Evolutionary conservation across 1,140 invertebrate species (phyloP).

Genomic region (Macrosteles quadrilineatus): DNA sequence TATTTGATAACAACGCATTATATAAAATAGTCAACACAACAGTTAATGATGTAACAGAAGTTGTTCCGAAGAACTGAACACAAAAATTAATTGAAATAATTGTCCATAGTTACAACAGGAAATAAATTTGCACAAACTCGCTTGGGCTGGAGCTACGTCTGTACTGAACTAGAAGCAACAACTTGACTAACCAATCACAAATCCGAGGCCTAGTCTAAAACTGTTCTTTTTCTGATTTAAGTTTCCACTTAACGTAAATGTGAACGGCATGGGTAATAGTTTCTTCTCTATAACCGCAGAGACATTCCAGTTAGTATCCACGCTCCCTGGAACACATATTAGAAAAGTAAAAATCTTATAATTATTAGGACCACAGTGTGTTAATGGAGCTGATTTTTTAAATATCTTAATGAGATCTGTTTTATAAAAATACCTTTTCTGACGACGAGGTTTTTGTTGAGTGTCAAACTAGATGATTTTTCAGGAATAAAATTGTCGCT

Average conservation of each 20-base stretch:
- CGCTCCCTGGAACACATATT: slow-evolving; percentile 66
- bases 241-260: slow-evolving; percentile 88
- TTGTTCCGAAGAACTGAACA: slow-evolving; percentile 3
- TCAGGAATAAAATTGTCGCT: too few relatives aligned
- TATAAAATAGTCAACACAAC: slow-evolving; percentile 15
- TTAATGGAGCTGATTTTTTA: too few relatives aligned
- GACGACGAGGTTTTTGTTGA: too few relatives aligned
- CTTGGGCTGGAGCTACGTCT: background rate
- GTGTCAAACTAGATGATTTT: too few relatives aligned
- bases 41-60: background rate
- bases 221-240: slow-evolving; percentile 90
- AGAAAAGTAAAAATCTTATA: slow-evolving; percentile 15
- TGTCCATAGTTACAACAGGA: slow-evolving; percentile 7
- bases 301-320: slow-evolving; percentile 96
- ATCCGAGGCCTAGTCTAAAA: slow-evolving; percentile 83
- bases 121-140: background rate
- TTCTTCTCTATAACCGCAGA: slow-evolving; percentile 94
- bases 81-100: slow-evolving; percentile 16
- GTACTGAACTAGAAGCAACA: background rate
- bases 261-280: slow-evolving; percentile 89
- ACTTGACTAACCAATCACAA: slow-evolving; percentile 74
- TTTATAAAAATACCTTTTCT: too few relatives aligned
- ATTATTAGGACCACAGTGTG: too few relatives aligned
- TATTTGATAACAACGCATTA: background rate
- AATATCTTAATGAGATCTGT: too few relatives aligned